Conservation (phyloP, 2,797 vertebrate species). For the Labroides dimidiatus region DNA sequence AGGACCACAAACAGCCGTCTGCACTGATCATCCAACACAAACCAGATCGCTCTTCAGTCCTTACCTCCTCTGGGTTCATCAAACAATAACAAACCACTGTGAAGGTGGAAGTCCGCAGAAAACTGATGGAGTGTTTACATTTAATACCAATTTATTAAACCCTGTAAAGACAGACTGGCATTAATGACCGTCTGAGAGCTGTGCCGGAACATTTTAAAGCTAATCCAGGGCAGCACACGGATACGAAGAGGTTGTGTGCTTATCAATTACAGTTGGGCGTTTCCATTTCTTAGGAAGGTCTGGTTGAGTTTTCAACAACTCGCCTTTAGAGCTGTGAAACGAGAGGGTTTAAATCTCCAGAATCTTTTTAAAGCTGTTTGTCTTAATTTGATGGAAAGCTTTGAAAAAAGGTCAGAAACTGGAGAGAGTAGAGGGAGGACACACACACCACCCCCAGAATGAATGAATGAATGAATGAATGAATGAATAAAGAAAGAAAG, state of each 20-base stretch:
- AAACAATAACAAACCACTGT: constrained; percentile 62
- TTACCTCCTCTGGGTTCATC: constrained; percentile 39
- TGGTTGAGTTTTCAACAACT: constrained; percentile 9
- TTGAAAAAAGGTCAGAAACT: no score
- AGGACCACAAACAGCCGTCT: constrained; percentile 56
- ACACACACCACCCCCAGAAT: no score
- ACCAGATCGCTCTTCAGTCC: constrained; percentile 55
- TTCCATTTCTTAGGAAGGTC: constrained; percentile 34
- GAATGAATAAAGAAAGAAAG: no score
- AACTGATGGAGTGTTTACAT: constrained; percentile 60
- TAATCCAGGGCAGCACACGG: neutral
- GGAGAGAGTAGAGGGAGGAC: no score
- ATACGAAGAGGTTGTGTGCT: constrained; percentile 37
- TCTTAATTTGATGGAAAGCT: no score
- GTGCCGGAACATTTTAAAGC: constrained; percentile 50
- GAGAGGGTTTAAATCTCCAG: neutral
- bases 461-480: no score
- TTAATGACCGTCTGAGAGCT: constrained; percentile 47
- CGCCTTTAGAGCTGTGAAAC: neutral
- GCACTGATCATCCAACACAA: constrained; percentile 54
- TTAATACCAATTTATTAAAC: constrained; percentile 51
- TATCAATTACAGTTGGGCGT: constrained; percentile 52
- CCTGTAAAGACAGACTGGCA: constrained; percentile 40
- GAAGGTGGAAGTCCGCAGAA: constrained; percentile 37
- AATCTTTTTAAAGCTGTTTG: no score